Percentiles rank a stretch among this genome's conserved stretches.
Evolutionary conservation across 64 coral and sea anemone species (phyloP).

Genomic region (Porites lutea): DNA sequence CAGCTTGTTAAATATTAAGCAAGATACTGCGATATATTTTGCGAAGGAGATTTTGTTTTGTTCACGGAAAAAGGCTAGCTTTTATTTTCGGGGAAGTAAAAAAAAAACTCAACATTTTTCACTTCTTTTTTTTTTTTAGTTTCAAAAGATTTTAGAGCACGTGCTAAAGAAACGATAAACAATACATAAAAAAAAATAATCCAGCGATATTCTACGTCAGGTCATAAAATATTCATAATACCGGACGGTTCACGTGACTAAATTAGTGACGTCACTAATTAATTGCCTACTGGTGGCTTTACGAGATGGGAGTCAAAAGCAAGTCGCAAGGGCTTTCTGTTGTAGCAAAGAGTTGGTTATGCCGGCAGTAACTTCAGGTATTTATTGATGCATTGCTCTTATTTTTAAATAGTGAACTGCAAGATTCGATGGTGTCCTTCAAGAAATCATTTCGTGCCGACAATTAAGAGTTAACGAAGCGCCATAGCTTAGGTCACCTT

Average conservation of each 20-base stretch:
- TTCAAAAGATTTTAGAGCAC: constrained; percentile 8
- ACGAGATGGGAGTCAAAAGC: constrained; percentile 37
- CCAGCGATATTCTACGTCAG: background rate
- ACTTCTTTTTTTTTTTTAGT: background rate
- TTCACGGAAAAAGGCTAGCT: background rate
- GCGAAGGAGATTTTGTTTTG: background rate
- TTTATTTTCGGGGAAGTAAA: background rate
- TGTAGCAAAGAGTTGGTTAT: constrained; percentile 50
- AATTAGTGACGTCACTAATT: constrained; percentile 72
- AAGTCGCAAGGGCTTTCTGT: constrained; percentile 18
- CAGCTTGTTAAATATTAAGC: constrained; percentile 63
- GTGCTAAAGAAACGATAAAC: constrained; percentile 5
- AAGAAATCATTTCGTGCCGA: background rate
- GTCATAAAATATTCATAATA: constrained; percentile 49
- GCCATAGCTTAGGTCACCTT: background rate
- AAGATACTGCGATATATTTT: constrained; percentile 41
- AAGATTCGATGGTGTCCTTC: background rate
- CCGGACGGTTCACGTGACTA: constrained; percentile 46
- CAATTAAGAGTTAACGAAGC: background rate
- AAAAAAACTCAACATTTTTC: background rate
- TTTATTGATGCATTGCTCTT: constrained; percentile 9
- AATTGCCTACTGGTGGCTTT: constrained; percentile 42
- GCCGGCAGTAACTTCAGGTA: constrained; percentile 89
- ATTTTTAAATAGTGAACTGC: background rate
- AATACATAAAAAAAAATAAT: constrained; percentile 29